Evolutionary conservation across 2,888 invertebrate species (phyloP), one percentile per base, ranked within the genome.

Genomic region (Cetonia aurata): DNA sequence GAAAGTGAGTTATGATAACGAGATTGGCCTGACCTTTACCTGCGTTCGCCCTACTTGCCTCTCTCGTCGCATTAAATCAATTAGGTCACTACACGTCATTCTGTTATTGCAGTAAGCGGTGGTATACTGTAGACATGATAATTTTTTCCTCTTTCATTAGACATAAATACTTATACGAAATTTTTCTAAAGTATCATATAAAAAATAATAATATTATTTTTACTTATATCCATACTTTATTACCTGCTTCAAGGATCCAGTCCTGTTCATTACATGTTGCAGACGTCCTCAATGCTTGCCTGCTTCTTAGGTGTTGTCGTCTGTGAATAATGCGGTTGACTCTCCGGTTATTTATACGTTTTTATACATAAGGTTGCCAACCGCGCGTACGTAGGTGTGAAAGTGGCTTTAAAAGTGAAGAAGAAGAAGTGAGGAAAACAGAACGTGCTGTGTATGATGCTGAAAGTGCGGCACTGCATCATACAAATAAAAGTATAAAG

Each of bases 291-390:
- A 37, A 37, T 37, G 37, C 48, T 31, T 25, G 50, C 50, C 17
- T 65, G 50, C 62, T 65, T 65, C 50, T 65, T 74, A 73, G 73
- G 74, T 76, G 77, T 76, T 78, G 78, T 76, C 75, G 74, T 69
- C 72, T 71, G 75, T 77, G 75, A 78, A 78, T 78, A 78, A 77
- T 77, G 77, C 74, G 74, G 73, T 74, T 74, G 77, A 74, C 75
- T 76, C 72, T 77, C 75, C 73, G 75, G 77, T 77, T 77, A 77
- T 76, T 77, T 77, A 75, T 77, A 76, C 73, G 75, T 77, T 77
- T 74, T 76, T 76, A 72, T 72, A 75, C 72, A 74, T 52, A 53
- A 56, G 65, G 68, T 50, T 65, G 74, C 75, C 73, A 75, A 75
- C 73, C 73, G 76, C 37, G 8, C 37, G 37, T 37, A 37, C 76